phyloP scores from a whole-genome alignment of 2,888 invertebrate genomes.

The Heliconius cydno region DNA sequence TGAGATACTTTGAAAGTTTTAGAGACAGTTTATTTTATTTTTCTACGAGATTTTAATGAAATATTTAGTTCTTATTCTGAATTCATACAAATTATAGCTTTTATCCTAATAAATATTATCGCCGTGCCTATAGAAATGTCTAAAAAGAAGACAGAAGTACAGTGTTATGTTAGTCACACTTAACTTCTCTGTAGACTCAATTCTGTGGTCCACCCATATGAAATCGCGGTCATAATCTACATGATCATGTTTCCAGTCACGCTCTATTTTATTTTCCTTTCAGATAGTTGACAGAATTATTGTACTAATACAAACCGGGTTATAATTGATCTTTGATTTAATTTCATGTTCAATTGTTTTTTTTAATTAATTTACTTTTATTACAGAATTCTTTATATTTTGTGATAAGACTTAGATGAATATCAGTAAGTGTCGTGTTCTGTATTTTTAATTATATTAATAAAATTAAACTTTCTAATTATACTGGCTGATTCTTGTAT shows the following conservation, averaged over 20 bases:
- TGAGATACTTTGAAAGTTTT: slow-evolving; percentile 2
- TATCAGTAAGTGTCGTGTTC: background rate
- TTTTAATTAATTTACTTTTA: too few species aligned
- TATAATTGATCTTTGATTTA: background rate
- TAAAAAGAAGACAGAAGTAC: too few species aligned
- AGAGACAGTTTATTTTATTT: background rate
- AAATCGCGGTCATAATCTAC: background rate
- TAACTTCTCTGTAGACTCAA: background rate
- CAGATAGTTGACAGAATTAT: background rate
- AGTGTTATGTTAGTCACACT: background rate
- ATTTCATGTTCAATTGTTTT: too few species aligned
- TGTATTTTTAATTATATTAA: background rate
- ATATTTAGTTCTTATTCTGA: background rate
- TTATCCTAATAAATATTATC: background rate
- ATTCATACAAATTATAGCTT: background rate
- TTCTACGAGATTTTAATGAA: background rate
- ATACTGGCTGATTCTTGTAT: background rate
- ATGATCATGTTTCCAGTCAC: slow-evolving; percentile 1
- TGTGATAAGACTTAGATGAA: too few species aligned
- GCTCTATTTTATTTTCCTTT: slow-evolving; percentile 19
- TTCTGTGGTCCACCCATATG: background rate
- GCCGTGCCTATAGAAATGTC: background rate
- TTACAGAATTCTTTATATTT: too few species aligned
- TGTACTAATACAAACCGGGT: background rate
- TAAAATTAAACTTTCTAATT: background rate